Evolutionary conservation across 2,888 invertebrate species (phyloP).

Genomic region (Stegana nigrithorax): DNA sequence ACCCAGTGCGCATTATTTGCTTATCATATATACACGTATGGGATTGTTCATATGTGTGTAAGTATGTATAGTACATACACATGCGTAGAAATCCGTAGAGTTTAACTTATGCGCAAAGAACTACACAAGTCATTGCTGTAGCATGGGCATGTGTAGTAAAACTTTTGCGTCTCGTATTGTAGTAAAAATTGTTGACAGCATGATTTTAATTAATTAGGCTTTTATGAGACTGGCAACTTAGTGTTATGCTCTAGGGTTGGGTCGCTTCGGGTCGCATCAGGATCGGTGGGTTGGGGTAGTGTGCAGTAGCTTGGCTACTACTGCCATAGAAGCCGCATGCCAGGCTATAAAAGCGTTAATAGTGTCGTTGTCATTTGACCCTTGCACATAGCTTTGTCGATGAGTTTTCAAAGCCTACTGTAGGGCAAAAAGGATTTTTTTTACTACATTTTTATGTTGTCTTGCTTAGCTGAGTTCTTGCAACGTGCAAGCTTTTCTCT

Average conservation of each 20-base stretch:
- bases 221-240: slow-evolving; percentile 52
- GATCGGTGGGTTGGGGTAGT: too few relatives aligned
- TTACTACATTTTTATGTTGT: neutral
- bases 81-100: neutral
- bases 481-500: neutral
- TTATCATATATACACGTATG: neutral
- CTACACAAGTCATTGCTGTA: too few relatives aligned
- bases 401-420: neutral
- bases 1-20: slow-evolving; percentile 13
- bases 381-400: neutral
- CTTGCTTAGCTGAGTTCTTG: neutral
- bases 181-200: slow-evolving; percentile 39
- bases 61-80: neutral
- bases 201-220: slow-evolving; percentile 65
- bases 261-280: too few relatives aligned
- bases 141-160: neutral
- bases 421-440: neutral
- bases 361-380: neutral
- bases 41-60: neutral
- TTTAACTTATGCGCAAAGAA: neutral
- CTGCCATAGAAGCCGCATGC: neutral
- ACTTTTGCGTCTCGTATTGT: neutral
- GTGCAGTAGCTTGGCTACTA: too few relatives aligned
- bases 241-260: too few relatives aligned
- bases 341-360: neutral